Percentiles rank a stretch among this genome's conserved stretches.
Conservation (phyloP, 2,888 invertebrate species). For the Rhingia campestris region DNA sequence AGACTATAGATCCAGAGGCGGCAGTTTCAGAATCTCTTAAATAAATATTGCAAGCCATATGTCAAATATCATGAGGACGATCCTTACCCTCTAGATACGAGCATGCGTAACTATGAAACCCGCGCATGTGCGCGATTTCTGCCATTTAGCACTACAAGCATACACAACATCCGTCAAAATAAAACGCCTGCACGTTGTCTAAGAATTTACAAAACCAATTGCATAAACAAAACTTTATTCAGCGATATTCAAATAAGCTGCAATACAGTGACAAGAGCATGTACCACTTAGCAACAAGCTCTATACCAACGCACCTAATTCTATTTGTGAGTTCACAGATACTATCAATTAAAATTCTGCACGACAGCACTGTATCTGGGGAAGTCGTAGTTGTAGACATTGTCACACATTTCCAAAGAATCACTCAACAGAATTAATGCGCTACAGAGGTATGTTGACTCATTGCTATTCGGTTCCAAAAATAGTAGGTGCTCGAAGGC, state of each 20-base stretch:
- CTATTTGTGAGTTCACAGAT: neutral
- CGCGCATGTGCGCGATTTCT: neutral
- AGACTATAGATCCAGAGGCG: too few species aligned
- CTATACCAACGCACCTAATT: too few species aligned
- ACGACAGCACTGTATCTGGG: neutral
- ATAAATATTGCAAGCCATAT: too few species aligned
- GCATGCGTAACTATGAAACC: too few species aligned
- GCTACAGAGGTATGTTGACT: neutral
- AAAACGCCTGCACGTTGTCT: neutral
- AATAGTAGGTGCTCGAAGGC: too few species aligned
- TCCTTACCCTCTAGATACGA: too few species aligned
- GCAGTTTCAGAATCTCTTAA: too few species aligned
- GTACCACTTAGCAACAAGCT: neutral
- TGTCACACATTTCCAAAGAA: neutral
- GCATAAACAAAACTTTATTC: too few species aligned
- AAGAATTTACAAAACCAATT: neutral
- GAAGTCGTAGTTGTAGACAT: neutral
- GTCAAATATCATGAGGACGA: too few species aligned
- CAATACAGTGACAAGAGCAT: neutral
- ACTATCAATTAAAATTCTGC: conserved; percentile 1
- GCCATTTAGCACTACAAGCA: neutral
- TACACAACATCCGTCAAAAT: conserved; percentile 4
- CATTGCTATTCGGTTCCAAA: neutral
- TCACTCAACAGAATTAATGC: neutral
- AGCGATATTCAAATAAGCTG: neutral